Evolutionary conservation across 2,797 vertebrate species (phyloP).

Genomic region (Cirrhinus molitorella): DNA sequence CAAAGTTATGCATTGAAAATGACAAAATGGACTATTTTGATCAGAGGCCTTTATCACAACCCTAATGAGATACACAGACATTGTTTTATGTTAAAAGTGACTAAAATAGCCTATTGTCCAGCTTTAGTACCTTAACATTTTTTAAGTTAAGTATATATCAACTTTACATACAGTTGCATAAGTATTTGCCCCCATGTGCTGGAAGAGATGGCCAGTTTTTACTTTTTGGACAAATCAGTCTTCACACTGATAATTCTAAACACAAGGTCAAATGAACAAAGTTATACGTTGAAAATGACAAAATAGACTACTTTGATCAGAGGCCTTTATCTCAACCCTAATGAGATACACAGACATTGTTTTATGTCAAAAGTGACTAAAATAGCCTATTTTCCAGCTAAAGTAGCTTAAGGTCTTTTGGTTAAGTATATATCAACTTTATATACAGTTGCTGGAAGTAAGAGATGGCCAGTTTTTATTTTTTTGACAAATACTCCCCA

Average conservation of each 20-base stretch:
- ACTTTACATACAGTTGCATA: too few relatives aligned
- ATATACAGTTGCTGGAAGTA: background rate
- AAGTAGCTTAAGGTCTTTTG: background rate
- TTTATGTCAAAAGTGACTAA: background rate
- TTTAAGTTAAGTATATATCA: background rate
- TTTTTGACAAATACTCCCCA: background rate
- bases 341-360: background rate
- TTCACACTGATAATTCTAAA: background rate
- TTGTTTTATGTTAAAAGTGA: background rate
- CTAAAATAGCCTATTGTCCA: background rate
- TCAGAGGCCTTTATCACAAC: too few relatives aligned
- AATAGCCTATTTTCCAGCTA: background rate
- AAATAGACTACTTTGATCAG: background rate
- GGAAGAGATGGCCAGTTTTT: background rate
- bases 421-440: too few relatives aligned
- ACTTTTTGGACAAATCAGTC: background rate
- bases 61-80: background rate
- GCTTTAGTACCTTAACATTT: background rate
- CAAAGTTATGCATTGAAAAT: background rate
- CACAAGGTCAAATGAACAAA: background rate
- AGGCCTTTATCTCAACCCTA: too few relatives aligned
- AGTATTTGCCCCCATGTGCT: background rate
- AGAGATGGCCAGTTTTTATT: background rate
- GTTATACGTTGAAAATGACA: background rate
- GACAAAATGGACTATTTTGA: background rate